Base-by-base conservation (phyloP, 1,140 invertebrate species). In the Psilanteris sp. region DNA sequence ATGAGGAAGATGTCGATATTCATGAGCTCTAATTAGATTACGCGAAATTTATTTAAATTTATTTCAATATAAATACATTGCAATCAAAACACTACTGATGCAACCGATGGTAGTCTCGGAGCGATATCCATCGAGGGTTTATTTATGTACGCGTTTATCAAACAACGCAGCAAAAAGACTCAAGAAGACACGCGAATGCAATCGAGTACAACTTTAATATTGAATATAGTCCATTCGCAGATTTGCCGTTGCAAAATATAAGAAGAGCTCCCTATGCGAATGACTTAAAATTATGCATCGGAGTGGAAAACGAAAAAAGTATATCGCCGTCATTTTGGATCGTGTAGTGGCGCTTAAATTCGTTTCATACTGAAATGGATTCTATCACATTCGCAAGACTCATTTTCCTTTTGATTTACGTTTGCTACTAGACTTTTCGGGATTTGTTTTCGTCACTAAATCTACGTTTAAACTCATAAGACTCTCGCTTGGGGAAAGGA, bases 401-500 rank as follows among this genome's bases (percentile, higher is more conserved):
- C 67, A 55, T 62, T 61, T 71, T 55, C 44, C 24, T 52, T 61
- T 62, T 70, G 66, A 61, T 61, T 70, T 59, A 61, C 55, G 52
- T 55, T 54, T 16, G 32, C 31, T 37, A 8, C 3, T 34, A 7
- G 20, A 37, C 15, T 55, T 55, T 5, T 9, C 1, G 20, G 54
- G 36, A 70, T 70, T 59, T 59, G 27, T 70, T 61, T 70, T 61
- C 54, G 22, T 61, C 54, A 59, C 46, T 61, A 70, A 70, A 70
- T 70, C 44, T 54, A 70, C 29, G 27, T 52, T 70, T 61, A 59
- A 70, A 59, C 36, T 52, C 44, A 27, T 43, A 70, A 59, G 52
- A 70, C 13, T 24, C 13, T 27, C 8, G 4, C 3, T 20, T 13
- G 15, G 5, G 9, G n/a, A 50, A 18, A 18, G n/a, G 24, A 54